Evolutionary conservation across 2,797 vertebrate genomes (phyloP), one percentile per base, ranked within the genome.

Genomic region (Cossypha polioptera): DNA sequence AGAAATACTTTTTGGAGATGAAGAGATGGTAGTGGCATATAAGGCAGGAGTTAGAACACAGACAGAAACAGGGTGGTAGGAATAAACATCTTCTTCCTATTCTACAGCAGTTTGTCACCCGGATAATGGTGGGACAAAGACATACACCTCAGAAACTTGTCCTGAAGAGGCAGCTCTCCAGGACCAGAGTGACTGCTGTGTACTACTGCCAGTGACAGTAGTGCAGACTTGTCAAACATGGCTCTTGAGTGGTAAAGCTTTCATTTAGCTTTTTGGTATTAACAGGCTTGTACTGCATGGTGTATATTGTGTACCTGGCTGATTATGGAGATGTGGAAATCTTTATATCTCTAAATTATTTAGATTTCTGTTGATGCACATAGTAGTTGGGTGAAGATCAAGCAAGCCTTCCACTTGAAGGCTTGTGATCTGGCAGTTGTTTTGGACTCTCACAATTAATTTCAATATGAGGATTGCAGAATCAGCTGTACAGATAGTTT

Each of bases 401-500:
- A 80, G 45, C 25, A 66, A 83, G 22, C 13, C 8, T 87, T 88
- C 28, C 11, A 35, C 35, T 10, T 66, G 62, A 71, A 38, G 54
- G 53, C 65, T 26, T 80, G 47, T 13, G 31, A 73, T 51, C 65
- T 72, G 72, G 35, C 26, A 68, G 57, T 42, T 92, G 58, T 31
- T 90, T 72, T 50, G 40, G 16, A 24, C 24, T 91, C 66, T 88
- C 40, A 51, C 29, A 78, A 73, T 4, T 78, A 7, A 59, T 68
- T 91, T 92, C 53, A 88, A 35, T 74, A 69, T 29, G 38, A 86
- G 55, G 62, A 84, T 69, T 91, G 79, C 87, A 92, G 75, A 91
- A 59, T 19, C 75, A 84, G 40, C 77, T 94, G 57, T 55, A 68
- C 42, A 83, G 59, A 88, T 35, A 93, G 62, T 89, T 92, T 90